Conservation (phyloP, 2,888 invertebrate species). For the Mimas tiliae region DNA sequence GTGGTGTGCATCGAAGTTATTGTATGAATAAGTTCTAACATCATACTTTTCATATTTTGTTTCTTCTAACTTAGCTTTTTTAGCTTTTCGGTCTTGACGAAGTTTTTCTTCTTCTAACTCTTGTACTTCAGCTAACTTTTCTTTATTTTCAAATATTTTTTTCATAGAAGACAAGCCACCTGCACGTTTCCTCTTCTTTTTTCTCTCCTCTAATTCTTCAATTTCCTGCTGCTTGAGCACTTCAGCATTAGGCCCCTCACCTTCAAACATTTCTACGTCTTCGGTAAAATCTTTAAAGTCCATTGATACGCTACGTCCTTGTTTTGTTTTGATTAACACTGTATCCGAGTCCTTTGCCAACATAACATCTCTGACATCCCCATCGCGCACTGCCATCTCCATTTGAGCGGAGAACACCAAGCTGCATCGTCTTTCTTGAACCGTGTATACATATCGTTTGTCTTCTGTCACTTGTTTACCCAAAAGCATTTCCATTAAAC, state of each 20-base stretch:
- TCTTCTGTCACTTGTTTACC: constrained; percentile 84
- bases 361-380: constrained; percentile 91
- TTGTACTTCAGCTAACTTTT: constrained; percentile 86
- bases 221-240: constrained; percentile 86
- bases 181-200: constrained; percentile 85
- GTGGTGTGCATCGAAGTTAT: constrained; percentile 79
- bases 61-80: constrained; percentile 75
- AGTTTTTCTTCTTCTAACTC: constrained; percentile 84
- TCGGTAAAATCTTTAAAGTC: constrained; percentile 86
- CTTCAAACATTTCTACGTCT: constrained; percentile 87
- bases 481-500: constrained; percentile 85
- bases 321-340: constrained; percentile 88
- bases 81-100: constrained; percentile 66
- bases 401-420: constrained; percentile 90
- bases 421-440: constrained; percentile 89
- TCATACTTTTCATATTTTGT: constrained; percentile 78
- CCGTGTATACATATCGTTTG: constrained; percentile 89
- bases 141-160: constrained; percentile 91
- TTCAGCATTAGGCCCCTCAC: constrained; percentile 88
- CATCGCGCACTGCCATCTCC: constrained; percentile 90
- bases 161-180: constrained; percentile 87
- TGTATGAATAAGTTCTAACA: constrained; percentile 72
- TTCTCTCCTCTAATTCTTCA: constrained; percentile 81
- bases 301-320: constrained; percentile 90
- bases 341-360: constrained; percentile 91